phyloP scores from a whole-genome alignment of 2,113 vertebrate species.

The Mormoops blainvillei region DNA sequence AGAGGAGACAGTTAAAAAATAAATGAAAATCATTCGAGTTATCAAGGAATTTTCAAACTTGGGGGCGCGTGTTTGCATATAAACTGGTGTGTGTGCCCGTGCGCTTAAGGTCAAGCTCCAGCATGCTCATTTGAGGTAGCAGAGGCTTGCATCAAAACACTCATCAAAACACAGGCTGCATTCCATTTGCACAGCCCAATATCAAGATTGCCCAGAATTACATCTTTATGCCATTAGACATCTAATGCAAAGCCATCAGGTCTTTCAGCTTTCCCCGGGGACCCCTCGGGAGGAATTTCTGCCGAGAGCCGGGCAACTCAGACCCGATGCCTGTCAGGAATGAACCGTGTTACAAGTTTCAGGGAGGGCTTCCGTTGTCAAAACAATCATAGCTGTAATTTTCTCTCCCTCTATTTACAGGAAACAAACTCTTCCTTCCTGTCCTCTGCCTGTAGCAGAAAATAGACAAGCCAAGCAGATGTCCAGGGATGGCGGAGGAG shows the following conservation, averaged over 20 bases:
- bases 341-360: conserved; percentile 50
- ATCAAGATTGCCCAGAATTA: not conserved
- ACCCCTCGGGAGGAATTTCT: conserved; percentile 51
- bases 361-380: conserved; percentile 77
- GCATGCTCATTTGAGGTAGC: not conserved
- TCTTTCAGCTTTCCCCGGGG: conserved; percentile 4
- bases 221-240: conserved; percentile 7
- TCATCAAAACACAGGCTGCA: conserved; percentile 28
- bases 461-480: conserved; percentile 74
- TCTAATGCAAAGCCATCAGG: conserved; percentile 10
- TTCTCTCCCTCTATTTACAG: conserved; percentile 82
- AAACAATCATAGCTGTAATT: conserved; percentile 82
- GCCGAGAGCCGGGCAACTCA: not conserved
- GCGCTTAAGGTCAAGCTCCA: conserved; percentile 29
- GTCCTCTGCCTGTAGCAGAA: conserved; percentile 75
- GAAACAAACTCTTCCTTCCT: conserved; percentile 83
- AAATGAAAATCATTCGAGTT: not conserved
- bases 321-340: conserved; percentile 68
- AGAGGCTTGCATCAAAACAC: conserved; percentile 17
- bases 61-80: not conserved
- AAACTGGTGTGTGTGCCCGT: not conserved
- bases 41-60: not conserved
- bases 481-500: conserved; percentile 67
- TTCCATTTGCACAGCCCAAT: conserved; percentile 44
- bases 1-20: not conserved